A percentile compares a stretch with the other conserved stretches of the same genome.
phyloP scores from a whole-genome alignment of 2,888 invertebrate species.

The Pinctada fucata region DNA sequence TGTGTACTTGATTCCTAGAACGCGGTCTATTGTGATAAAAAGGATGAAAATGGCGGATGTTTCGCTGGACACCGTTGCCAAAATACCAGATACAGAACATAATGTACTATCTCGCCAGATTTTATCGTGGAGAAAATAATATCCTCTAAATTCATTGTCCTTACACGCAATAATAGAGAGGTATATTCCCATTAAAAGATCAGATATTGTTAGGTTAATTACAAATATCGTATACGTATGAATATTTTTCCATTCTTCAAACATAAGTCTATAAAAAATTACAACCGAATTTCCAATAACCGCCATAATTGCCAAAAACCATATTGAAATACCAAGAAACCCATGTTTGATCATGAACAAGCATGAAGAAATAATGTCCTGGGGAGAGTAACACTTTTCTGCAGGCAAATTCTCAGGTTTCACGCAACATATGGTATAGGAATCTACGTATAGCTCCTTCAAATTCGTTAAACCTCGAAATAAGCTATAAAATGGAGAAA shows the following conservation, averaged over 20 bases:
- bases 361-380: conserved; percentile 57
- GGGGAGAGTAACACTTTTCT: conserved; percentile 46
- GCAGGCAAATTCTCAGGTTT: conserved; percentile 37
- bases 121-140: conserved; percentile 27
- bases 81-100: conserved; percentile 36
- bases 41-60: conserved; percentile 34
- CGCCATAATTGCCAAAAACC: conserved; percentile 51
- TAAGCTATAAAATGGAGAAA: conserved; percentile 32
- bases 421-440: conserved; percentile 45
- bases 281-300: conserved; percentile 50
- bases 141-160: conserved; percentile 25
- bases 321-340: conserved; percentile 44
- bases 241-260: conserved; percentile 21
- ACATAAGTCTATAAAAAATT: conserved; percentile 15
- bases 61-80: conserved; percentile 38
- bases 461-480: conserved; percentile 39
- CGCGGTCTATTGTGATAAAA: conserved; percentile 35
- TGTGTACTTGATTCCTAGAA: conserved; percentile 28
- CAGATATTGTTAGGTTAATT: conserved; percentile 40
- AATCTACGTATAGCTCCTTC: conserved; percentile 30
- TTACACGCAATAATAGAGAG: conserved; percentile 29
- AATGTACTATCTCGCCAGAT: conserved; percentile 27
- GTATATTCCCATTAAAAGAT: conserved; percentile 36
- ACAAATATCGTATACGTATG: conserved; percentile 37
- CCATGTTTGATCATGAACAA: conserved; percentile 52